Evolutionary conservation across 2,888 invertebrate species (phyloP).

Genomic region (Norana najaformis): DNA sequence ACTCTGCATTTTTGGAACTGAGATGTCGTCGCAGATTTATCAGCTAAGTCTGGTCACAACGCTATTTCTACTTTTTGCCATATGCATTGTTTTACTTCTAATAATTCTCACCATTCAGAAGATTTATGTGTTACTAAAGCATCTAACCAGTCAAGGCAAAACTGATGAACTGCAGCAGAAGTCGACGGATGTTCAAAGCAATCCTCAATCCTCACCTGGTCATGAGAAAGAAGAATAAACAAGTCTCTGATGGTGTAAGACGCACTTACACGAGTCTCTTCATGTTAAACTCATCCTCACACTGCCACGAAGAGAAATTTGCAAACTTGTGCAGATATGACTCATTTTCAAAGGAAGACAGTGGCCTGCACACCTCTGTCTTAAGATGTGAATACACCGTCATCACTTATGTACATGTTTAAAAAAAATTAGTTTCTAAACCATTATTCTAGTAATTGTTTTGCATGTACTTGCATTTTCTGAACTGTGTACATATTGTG

Average conservation of each 20-base stretch:
- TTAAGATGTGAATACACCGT: not conserved
- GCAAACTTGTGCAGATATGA: not conserved
- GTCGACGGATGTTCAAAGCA: not conserved
- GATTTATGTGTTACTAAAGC: not conserved
- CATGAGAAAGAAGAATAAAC: not conserved
- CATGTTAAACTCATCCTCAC: not conserved
- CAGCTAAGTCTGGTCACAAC: conserved; percentile 18
- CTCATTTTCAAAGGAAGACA: not conserved
- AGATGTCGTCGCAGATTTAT: conserved; percentile 20
- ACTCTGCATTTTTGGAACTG: not conserved
- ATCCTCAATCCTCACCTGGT: not conserved
- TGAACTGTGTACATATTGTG: not conserved
- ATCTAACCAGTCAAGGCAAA: not conserved
- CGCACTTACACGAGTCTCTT: not conserved
- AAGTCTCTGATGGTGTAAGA: no score
- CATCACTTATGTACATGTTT: not conserved
- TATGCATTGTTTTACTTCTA: not conserved
- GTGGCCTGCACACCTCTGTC: no score
- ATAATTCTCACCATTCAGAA: not conserved
- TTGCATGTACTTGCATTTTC: not conserved
- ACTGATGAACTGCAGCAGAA: not conserved
- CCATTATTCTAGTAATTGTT: not conserved
- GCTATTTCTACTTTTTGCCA: not conserved
- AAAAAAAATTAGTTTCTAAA: not conserved
- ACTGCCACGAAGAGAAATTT: not conserved